phyloP scores from a whole-genome alignment of 2,113 vertebrate genomes.

The Microtus oregoni region DNA sequence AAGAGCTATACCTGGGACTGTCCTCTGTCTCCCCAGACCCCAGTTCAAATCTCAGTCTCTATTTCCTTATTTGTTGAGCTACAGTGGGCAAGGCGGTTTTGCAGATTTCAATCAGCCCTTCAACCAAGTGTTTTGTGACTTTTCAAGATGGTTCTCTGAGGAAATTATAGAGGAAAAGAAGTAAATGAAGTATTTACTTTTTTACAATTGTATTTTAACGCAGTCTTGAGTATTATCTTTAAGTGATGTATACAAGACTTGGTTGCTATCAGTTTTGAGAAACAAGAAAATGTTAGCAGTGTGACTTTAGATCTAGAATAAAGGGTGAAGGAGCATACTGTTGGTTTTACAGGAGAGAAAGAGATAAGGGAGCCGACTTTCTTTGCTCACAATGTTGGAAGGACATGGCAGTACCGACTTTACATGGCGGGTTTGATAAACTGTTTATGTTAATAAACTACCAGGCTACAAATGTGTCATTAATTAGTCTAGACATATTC shows the following conservation, averaged over 20 bases:
- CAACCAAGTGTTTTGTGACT: neutral
- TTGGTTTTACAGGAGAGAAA: neutral
- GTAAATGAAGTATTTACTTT: neutral
- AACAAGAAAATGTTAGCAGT: neutral
- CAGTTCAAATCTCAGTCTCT: neutral
- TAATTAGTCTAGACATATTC: neutral
- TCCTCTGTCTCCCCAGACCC: neutral
- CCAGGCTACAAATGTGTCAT: neutral
- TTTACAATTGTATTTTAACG: neutral
- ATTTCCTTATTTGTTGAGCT: slow-evolving; percentile 29
- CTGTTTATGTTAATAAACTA: slow-evolving; percentile 24
- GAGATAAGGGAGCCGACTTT: too few species aligned
- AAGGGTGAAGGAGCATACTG: neutral
- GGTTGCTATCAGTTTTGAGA: neutral
- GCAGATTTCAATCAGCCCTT: neutral
- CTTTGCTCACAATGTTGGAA: neutral
- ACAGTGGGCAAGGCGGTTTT: neutral
- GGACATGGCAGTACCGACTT: neutral
- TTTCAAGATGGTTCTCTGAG: neutral
- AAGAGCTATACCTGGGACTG: neutral
- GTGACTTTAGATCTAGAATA: neutral
- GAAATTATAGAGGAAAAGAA: neutral
- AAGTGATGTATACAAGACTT: neutral
- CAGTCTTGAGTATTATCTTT: neutral
- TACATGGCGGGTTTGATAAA: neutral